Base-by-base conservation (phyloP, 2,113 vertebrate species). In the Setophaga kirtlandii region DNA sequence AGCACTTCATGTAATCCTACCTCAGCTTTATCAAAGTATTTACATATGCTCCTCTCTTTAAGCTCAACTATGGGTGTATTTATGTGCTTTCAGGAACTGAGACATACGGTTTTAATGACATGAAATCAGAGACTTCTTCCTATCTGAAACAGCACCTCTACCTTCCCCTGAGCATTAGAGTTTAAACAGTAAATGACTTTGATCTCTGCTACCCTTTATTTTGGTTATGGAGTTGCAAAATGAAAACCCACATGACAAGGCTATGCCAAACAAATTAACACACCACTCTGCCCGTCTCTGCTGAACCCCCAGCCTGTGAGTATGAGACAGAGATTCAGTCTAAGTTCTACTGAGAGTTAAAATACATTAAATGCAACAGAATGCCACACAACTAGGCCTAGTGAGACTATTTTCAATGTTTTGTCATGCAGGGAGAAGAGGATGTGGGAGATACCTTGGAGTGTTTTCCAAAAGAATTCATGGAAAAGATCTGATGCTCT, bases 171-270 rank as follows among this genome's bases (percentile, higher is more conserved):
- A 97, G 93, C 91, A 80, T 95, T 91, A 89, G 68, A 86, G 83
- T 89, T 92, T 95, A 96, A 96, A 87, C 82, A 96, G 67, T 39
- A 86, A 91, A 93, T 50, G 0, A 70, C 95, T 93, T 96, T 96
- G 95, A 96, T 96, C 95, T 96, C 90, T 77, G 85, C 91, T 95
- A 95, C 87, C 82, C 92, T 93, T 94, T 83, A 96, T 95, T 96
- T 97, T 93, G 90, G 95, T 91, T 95, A 82, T 44, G 84, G 92
- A 95, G 91, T 94, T 97, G 87, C 94, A 97, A 95, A 94, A 97
- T 67, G 52, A 94, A 96, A 96, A 97, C 96, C 95, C 95, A 97
- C 94, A 97, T 93, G 84, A 96, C 84, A 96, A 85, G 78, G 42
- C 75, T 96, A 13, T 92, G 64, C 87, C 94, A 95, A 96, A 44